Evolutionary conservation across 2,888 invertebrate species (phyloP).

Genomic region (Omphaloscelis lunosa): DNA sequence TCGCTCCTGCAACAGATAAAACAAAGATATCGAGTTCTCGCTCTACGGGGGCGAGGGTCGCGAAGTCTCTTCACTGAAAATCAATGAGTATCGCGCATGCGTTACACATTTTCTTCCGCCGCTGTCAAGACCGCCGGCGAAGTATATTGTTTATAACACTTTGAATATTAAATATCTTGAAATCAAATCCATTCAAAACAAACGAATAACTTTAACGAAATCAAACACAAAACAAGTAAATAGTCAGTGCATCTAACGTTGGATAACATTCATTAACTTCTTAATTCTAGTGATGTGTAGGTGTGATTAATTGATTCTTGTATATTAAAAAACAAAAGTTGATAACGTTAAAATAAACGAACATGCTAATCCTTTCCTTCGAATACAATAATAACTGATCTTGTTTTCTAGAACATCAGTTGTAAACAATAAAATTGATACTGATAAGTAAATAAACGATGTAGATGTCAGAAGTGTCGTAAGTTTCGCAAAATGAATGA

Average conservation of each 20-base stretch:
- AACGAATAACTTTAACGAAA: slow-evolving; percentile 24
- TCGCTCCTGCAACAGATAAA: slow-evolving; percentile 11
- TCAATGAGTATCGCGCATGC: slow-evolving; percentile 86
- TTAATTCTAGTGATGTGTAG: slow-evolving; percentile 20
- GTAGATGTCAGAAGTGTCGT: slow-evolving; percentile 52
- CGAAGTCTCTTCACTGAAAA: slow-evolving; percentile 80
- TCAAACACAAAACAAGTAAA: slow-evolving; percentile 3
- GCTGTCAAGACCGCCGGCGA: slow-evolving; percentile 78
- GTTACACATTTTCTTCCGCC: slow-evolving; percentile 67
- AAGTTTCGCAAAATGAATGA: slow-evolving; percentile 90
- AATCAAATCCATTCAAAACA: slow-evolving; percentile 58
- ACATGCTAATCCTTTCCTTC: slow-evolving; percentile 30
- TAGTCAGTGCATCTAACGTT: slow-evolving; percentile 1
- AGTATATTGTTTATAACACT: slow-evolving; percentile 71
- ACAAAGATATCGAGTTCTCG: slow-evolving; percentile 15
- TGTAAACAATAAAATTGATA: slow-evolving; percentile 24
- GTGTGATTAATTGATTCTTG: slow-evolving; percentile 50
- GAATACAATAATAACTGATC: slow-evolving; percentile 1
- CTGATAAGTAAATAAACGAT: slow-evolving; percentile 38
- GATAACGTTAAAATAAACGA: slow-evolving; percentile 9
- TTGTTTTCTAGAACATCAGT: not conserved
- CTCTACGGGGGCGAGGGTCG: not conserved
- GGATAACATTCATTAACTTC: slow-evolving; percentile 9
- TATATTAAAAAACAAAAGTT: slow-evolving; percentile 27
- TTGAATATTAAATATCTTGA: slow-evolving; percentile 44